Percentiles rank a stretch among this genome's conserved stretches.
phyloP scores from a whole-genome alignment of 2,888 invertebrate genomes.

The Cryptocheilus praepositus region DNA sequence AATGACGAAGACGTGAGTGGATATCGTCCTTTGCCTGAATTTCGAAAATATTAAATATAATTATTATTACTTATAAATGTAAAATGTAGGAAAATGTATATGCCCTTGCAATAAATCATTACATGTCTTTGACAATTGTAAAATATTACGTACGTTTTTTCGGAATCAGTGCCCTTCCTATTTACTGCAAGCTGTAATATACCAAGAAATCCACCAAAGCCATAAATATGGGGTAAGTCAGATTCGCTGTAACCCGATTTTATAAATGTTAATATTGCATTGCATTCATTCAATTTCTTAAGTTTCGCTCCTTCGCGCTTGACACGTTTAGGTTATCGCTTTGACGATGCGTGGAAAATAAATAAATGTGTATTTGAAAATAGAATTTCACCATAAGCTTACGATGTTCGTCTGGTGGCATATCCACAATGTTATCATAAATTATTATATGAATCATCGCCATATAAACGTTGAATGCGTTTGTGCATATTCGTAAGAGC shows the following conservation, averaged over 20 bases:
- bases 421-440: conserved; percentile 55
- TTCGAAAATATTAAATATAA: no score
- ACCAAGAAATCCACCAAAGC: conserved; percentile 59
- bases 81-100: no score
- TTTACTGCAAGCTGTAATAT: conserved; percentile 55
- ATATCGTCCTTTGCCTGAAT: conserved; percentile 19
- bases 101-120: no score
- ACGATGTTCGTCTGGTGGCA: conserved; percentile 56
- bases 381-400: conserved; percentile 31
- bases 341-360: no score
- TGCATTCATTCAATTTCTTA: conserved; percentile 1
- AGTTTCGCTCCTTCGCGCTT: background rate
- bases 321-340: background rate
- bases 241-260: conserved; percentile 38
- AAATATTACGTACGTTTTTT: no score
- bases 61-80: no score
- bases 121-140: no score
- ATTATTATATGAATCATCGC: conserved; percentile 65
- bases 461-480: conserved; percentile 63
- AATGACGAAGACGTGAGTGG: conserved; percentile 37
- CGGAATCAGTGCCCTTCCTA: no score
- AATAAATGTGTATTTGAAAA: no score
- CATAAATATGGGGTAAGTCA: conserved; percentile 62
- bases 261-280: background rate
- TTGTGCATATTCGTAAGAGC: conserved; percentile 62